A percentile compares a stretch with the other conserved stretches of the same genome.
phyloP scores from a whole-genome alignment of 2,113 vertebrate species.

The Plecotus auritus region DNA sequence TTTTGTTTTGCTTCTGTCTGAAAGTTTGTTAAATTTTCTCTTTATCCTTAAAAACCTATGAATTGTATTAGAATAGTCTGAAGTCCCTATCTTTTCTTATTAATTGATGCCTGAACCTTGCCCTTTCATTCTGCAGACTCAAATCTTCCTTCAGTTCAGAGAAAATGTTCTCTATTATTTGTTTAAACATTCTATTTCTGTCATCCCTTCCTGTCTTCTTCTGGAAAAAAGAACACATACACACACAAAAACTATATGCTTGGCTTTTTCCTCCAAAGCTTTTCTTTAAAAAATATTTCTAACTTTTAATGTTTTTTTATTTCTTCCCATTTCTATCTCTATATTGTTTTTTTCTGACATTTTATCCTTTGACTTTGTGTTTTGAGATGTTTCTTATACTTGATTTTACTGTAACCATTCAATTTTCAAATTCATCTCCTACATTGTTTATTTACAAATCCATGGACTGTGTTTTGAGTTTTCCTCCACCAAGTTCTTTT shows the following conservation, averaged over 20 bases:
- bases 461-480: constrained; percentile 5
- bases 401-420: not conserved
- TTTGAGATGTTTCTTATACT: not conserved
- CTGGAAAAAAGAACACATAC: not conserved
- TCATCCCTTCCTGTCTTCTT: not conserved
- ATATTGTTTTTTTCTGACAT: not conserved
- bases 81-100: not conserved
- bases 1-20: not conserved
- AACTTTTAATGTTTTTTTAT: not conserved
- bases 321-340: not conserved
- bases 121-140: not conserved
- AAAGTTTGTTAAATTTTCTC: not conserved
- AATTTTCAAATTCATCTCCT: not conserved
- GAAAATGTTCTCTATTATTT: not conserved
- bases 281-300: not conserved
- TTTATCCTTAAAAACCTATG: not conserved
- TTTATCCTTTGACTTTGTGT: not conserved
- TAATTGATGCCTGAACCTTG: not conserved
- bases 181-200: not conserved
- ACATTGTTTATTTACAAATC: not conserved
- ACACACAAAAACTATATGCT: not conserved
- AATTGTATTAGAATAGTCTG: not conserved
- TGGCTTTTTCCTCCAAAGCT: not conserved
- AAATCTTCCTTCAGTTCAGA: not conserved
- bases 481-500: not conserved